A percentile compares a stretch with the other conserved stretches of the same genome.
These are phyloP conservation scores for Apodemia hepburni DNA, from an alignment of 2,888 invertebrate genomes.

Conservation along the genomic window DNA sequence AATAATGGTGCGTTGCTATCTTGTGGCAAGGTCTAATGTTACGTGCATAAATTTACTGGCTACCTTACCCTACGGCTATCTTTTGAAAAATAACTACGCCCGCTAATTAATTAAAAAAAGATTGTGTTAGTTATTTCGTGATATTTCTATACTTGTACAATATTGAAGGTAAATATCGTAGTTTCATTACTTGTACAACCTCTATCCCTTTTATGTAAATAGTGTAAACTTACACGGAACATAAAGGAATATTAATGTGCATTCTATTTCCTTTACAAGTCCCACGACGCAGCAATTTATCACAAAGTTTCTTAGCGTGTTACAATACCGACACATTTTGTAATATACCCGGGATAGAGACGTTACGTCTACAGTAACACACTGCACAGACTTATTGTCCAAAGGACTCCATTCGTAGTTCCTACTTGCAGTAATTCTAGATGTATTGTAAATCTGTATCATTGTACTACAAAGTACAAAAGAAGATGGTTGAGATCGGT, in stretches of 20 bases:
- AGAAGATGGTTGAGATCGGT: too few species aligned
- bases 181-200: conserved; percentile 11
- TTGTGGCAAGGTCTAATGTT: too few species aligned
- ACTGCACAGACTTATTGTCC: conserved; percentile 11
- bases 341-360: conserved; percentile 18
- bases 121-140: too few species aligned
- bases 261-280: conserved; percentile 28
- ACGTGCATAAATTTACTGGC: too few species aligned
- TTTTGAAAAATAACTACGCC: too few species aligned
- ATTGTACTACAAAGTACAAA: not conserved
- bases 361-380: conserved; percentile 2
- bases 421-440: not conserved
- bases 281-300: conserved; percentile 33
- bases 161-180: not conserved
- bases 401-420: not conserved
- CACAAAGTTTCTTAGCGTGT: conserved; percentile 31
- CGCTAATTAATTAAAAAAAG: too few species aligned
- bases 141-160: not conserved
- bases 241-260: conserved; percentile 25
- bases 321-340: conserved; percentile 21
- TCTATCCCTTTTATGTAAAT: conserved; percentile 17
- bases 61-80: too few species aligned
- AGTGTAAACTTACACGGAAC: conserved; percentile 20
- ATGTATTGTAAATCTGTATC: not conserved
- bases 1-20: too few species aligned